These are phyloP conservation scores for Nephrotoma guestfalica DNA, from an alignment of 2,888 invertebrate genomes.

Conservation along the genomic window DNA sequence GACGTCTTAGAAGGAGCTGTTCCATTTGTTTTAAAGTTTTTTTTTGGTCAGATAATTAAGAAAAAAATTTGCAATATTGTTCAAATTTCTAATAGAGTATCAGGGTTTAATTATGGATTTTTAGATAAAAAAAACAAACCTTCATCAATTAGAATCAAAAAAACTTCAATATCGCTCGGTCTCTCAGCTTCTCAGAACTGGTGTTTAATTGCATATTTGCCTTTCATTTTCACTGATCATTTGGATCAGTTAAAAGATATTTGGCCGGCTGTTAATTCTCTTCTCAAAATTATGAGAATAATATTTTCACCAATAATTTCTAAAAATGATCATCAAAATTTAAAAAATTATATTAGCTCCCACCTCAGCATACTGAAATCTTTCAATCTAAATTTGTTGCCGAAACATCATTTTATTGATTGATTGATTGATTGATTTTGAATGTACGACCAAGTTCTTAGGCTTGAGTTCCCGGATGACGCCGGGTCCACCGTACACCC, in stretches of 20 bases:
- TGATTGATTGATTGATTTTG: too few relatives aligned
- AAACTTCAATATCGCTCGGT: background rate
- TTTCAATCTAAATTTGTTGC: background rate
- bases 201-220: background rate
- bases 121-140: background rate
- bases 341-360: background rate
- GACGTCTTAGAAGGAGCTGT: background rate
- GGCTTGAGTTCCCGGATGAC: too few relatives aligned
- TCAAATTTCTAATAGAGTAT: background rate
- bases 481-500: too few relatives aligned
- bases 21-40: conserved; percentile 1
- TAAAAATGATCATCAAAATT: background rate
- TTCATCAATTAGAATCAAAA: background rate
- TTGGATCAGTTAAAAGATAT: background rate
- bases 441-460: too few relatives aligned
- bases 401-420: too few relatives aligned
- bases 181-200: conserved; percentile 1
- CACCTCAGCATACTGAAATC: background rate
- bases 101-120: background rate
- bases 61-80: background rate
- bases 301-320: background rate
- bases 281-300: background rate
- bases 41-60: background rate
- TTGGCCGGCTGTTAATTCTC: background rate
- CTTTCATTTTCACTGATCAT: background rate